phyloP scores from a whole-genome alignment of 2,113 vertebrate genomes.

The Apodemus speciosus region DNA sequence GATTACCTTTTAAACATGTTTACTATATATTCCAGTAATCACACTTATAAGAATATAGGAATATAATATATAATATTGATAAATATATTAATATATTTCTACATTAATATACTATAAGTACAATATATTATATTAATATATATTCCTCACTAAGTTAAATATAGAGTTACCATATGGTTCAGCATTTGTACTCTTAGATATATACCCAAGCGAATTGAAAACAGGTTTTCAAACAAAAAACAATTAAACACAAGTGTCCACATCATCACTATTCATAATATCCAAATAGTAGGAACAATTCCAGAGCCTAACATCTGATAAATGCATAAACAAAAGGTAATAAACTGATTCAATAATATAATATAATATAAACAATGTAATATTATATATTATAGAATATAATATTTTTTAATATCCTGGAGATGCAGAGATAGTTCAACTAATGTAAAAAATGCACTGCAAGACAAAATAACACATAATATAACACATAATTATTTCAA shows the following conservation, averaged over 20 bases:
- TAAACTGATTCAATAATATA: background rate
- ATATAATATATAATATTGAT: too few relatives aligned
- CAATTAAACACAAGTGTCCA: background rate
- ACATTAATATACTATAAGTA: too few relatives aligned
- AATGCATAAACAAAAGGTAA: background rate
- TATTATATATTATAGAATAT: background rate
- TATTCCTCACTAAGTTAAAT: background rate
- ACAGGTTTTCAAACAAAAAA: background rate
- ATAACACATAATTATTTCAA: background rate
- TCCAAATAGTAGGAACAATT: background rate
- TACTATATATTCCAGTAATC: slow-evolving; percentile 7
- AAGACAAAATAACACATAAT: background rate
- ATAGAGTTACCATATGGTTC: background rate
- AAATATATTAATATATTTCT: too few relatives aligned
- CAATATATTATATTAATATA: too few relatives aligned
- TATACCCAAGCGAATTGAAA: background rate
- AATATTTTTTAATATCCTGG: background rate
- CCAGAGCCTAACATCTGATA: background rate
- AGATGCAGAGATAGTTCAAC: background rate
- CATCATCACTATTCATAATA: background rate
- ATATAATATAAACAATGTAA: background rate
- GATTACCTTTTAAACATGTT: background rate
- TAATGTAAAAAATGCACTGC: background rate
- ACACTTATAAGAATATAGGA: background rate
- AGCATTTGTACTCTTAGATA: background rate